Conservation (phyloP, 2,797 vertebrate species). For the Potorous gilbertii region DNA sequence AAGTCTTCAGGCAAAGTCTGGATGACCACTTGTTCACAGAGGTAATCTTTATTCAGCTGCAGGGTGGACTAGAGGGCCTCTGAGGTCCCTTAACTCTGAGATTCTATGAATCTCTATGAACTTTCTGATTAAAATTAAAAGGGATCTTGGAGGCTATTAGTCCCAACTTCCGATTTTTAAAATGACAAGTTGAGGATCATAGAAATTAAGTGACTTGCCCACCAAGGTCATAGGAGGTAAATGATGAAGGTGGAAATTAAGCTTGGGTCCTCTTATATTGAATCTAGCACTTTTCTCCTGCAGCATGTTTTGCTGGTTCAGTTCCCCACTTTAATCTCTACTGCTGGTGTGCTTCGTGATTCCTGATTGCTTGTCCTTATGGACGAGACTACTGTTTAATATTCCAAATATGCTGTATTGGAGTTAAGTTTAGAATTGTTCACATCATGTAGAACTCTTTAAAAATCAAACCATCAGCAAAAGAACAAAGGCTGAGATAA, state of each 20-base stretch:
- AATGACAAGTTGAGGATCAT: background rate
- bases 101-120: background rate
- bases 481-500: background rate
- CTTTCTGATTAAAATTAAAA: background rate
- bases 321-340: background rate
- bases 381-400: background rate
- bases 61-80: background rate
- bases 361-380: background rate
- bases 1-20: background rate
- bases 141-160: background rate
- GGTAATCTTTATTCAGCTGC: background rate
- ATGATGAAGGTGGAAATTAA: background rate
- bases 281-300: background rate
- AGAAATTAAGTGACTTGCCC: background rate
- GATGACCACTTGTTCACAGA: background rate
- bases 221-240: background rate
- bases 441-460: background rate
- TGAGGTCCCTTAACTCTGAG: background rate
- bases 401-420: background rate
- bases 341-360: background rate
- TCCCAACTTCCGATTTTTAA: background rate
- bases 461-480: background rate
- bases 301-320: background rate
- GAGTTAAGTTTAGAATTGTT: background rate
- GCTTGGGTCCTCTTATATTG: background rate